Evolutionary conservation across 2,113 vertebrate species (phyloP), one percentile per base, ranked within the genome.

Genomic region (Falcunculus frontatus): DNA sequence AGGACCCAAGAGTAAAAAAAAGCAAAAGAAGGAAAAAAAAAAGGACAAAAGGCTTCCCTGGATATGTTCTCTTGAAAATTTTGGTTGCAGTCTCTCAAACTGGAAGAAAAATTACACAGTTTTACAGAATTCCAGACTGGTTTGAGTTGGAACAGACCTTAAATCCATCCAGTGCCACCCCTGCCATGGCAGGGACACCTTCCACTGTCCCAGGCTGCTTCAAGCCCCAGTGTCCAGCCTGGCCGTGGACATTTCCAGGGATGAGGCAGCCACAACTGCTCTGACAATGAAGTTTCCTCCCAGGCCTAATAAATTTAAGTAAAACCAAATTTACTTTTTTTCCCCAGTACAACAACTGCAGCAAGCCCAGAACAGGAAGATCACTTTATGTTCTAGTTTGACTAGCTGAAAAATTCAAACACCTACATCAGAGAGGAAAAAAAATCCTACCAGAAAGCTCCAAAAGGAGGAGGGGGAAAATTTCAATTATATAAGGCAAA

Each of bases 361-460:
- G 56, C 73, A 85, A 69, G 50, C 35, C 19, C 68, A 89, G 35
- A 84, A 59, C 39, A 76, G 72, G 68, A 88, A 81, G 62, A 60
- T 72, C 55, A 70, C 62, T 92, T 67, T 52, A 47, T 42, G 59
- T 64, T 35, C 77, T 39, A 39, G 44, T 79, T 17, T 53, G 44
- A 81, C 52, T 78, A 26, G n/a, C 1, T 60, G 73, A 84, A 88
- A 77, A 90, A 89, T 67, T 81, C 57, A 57, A 94, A 94, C 80
- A 89, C 65, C 76, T 92, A 37, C 89, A 94, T 44, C n/a, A 52
- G 59, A 56, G 47, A 16, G 44, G 10, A 8, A 11, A 22, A 47
- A 50, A 47, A 78, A 49, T 29, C 50, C 76, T 57, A 53, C 59
- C 22, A 80, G 63, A 76, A 88, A 88, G 37, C 92, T 74, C 67